phyloP scores from a whole-genome alignment of 2,888 invertebrate species.

The Nematopogon swammerdamellus region DNA sequence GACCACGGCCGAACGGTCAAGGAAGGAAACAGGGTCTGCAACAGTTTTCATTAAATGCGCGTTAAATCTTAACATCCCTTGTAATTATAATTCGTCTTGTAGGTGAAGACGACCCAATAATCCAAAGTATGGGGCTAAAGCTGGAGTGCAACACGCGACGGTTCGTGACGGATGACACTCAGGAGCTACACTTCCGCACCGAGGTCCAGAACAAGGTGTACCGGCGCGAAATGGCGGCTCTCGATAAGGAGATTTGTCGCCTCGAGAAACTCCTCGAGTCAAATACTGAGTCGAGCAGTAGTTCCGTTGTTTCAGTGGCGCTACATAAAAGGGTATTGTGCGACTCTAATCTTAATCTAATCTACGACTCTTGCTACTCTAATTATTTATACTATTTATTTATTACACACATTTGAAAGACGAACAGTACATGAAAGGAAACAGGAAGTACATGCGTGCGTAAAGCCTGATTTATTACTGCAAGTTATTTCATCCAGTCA shows the following conservation, averaged over 20 bases:
- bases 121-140: constrained; percentile 84
- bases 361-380: too few relatives aligned
- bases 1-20: too few relatives aligned
- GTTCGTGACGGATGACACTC: constrained; percentile 78
- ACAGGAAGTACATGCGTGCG: too few relatives aligned
- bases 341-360: not conserved
- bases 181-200: constrained; percentile 80
- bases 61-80: too few relatives aligned
- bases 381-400: too few relatives aligned
- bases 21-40: too few relatives aligned
- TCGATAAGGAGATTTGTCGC: constrained; percentile 75
- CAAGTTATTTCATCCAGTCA: too few relatives aligned
- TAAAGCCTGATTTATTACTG: too few relatives aligned
- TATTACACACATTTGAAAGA: too few relatives aligned
- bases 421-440: too few relatives aligned
- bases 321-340: constrained; percentile 33
- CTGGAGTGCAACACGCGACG: constrained; percentile 85
- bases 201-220: constrained; percentile 91
- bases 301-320: constrained; percentile 49
- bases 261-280: constrained; percentile 68
- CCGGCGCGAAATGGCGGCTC: constrained; percentile 72
- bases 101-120: constrained; percentile 75
- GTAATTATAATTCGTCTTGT: too few relatives aligned
- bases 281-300: constrained; percentile 48
- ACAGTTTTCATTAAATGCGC: too few relatives aligned